A percentile compares a stretch with the other conserved stretches of the same genome.
These are phyloP conservation scores for Copsychus sechellarum DNA, from an alignment of 2,113 vertebrate genomes.

Conservation along the genomic window DNA sequence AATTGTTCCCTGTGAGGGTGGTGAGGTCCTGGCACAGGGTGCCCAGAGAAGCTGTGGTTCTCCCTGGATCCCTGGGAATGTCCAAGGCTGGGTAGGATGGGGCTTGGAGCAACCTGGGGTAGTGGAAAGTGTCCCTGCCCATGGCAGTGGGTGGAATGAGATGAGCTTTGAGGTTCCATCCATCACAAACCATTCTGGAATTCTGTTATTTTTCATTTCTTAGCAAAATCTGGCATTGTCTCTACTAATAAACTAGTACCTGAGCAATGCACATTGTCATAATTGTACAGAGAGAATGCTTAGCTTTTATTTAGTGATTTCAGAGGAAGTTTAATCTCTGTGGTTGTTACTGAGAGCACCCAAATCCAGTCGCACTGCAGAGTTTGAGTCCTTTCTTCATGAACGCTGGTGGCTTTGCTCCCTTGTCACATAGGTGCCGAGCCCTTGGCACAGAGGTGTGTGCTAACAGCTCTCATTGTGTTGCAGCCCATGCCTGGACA, in stretches of 20 bases:
- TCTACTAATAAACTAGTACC: background rate
- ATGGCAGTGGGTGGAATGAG: background rate
- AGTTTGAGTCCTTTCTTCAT: background rate
- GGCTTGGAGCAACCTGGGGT: background rate
- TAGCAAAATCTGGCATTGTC: background rate
- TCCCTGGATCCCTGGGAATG: background rate
- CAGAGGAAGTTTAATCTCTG: background rate
- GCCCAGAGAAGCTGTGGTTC: fast-evolving
- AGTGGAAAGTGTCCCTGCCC: background rate
- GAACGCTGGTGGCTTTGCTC: fast-evolving
- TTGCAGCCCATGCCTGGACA: conserved; percentile 72
- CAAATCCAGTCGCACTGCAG: too few relatives aligned
- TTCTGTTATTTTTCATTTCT: background rate
- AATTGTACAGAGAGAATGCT: background rate
- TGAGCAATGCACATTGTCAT: fast-evolving
- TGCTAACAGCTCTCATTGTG: conserved; percentile 57
- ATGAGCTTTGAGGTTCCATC: background rate
- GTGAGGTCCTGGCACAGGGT: fast-evolving
- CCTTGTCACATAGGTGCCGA: background rate
- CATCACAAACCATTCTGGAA: background rate
- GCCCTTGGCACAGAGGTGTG: background rate
- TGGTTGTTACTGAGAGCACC: background rate
- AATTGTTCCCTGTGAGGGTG: background rate
- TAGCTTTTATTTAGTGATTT: background rate
- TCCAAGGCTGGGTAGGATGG: fast-evolving